Conservation (phyloP, 2,888 invertebrate species). For the Agrenia bidenticulata region DNA sequence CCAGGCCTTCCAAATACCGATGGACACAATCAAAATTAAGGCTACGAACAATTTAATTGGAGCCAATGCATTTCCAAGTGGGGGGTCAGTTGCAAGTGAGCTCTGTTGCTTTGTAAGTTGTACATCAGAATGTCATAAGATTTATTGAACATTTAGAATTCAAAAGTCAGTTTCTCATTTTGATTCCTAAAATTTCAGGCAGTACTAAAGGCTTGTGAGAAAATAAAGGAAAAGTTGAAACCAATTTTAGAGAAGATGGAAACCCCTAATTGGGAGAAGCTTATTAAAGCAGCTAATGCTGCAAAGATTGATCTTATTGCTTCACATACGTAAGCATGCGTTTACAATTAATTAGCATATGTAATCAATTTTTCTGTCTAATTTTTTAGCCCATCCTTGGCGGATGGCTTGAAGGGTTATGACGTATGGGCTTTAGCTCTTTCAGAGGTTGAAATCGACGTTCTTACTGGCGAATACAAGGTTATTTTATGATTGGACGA, state of each 20-base stretch:
- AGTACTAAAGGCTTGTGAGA: constrained; percentile 55
- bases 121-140: neutral
- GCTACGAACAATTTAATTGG: constrained; percentile 54
- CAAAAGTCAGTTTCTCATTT: neutral
- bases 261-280: constrained; percentile 46
- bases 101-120: constrained; percentile 54
- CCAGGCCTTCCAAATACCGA: constrained; percentile 55
- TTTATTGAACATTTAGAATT: neutral
- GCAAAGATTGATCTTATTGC: constrained; percentile 37
- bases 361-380: too few species aligned
- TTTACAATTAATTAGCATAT: too few species aligned
- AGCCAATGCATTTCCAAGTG: constrained; percentile 55
- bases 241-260: constrained; percentile 55
- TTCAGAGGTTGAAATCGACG: constrained; percentile 66
- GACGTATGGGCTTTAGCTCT: constrained; percentile 55
- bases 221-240: constrained; percentile 55
- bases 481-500: constrained; percentile 13
- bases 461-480: constrained; percentile 66
- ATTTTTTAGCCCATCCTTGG: neutral
- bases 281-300: constrained; percentile 39
- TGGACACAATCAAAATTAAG: constrained; percentile 55
- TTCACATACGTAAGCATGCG: constrained; percentile 43
- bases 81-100: constrained; percentile 55
- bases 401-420: constrained; percentile 9
- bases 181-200: constrained; percentile 53